phyloP scores from a whole-genome alignment of 2,113 vertebrate species.

The Thamnaconus septentrionalis region DNA sequence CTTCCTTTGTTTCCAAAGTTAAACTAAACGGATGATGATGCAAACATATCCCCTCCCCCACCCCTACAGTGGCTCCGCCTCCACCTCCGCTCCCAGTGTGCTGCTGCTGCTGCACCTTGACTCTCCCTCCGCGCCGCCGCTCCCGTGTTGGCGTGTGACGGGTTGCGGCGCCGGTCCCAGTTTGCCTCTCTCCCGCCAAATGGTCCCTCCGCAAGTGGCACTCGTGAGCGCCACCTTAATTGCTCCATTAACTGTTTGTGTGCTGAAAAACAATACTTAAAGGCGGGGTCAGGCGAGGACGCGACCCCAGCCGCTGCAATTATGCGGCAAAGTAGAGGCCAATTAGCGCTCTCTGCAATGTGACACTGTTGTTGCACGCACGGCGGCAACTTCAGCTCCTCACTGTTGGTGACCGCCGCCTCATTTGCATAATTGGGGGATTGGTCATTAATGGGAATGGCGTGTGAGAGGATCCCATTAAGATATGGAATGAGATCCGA shows the following conservation, averaged over 20 bases:
- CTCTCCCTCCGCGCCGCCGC: slow-evolving; percentile 25
- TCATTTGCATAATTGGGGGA: slow-evolving; percentile 79
- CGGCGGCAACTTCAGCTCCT: slow-evolving; percentile 72
- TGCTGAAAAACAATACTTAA: slow-evolving; percentile 76
- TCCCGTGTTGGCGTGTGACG: slow-evolving; percentile 13
- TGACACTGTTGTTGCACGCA: slow-evolving; percentile 70
- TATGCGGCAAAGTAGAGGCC: slow-evolving; percentile 74
- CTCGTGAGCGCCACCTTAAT: slow-evolving; percentile 66
- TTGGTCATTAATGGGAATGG: slow-evolving; percentile 73
- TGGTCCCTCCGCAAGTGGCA: slow-evolving; percentile 56
- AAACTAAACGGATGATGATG: too few species aligned
- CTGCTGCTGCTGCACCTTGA: slow-evolving; percentile 10
- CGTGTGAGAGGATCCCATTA: slow-evolving; percentile 75
- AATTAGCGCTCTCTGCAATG: slow-evolving; percentile 76
- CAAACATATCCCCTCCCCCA: too few species aligned
- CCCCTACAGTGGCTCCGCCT: too few species aligned
- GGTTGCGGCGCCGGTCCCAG: slow-evolving; percentile 23
- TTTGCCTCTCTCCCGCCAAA: slow-evolving; percentile 47
- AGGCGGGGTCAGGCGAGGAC: slow-evolving; percentile 66
- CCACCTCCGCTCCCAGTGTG: neutral
- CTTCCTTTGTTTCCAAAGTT: too few species aligned
- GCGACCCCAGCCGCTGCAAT: slow-evolving; percentile 70
- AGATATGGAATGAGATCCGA: slow-evolving; percentile 77
- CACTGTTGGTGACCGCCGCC: slow-evolving; percentile 58
- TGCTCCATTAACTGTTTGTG: slow-evolving; percentile 74